Percentiles rank a stretch among this genome's conserved stretches.
These are phyloP conservation scores for Zelleria hepariella DNA, from an alignment of 2,888 invertebrate species.

Conservation along the genomic window DNA sequence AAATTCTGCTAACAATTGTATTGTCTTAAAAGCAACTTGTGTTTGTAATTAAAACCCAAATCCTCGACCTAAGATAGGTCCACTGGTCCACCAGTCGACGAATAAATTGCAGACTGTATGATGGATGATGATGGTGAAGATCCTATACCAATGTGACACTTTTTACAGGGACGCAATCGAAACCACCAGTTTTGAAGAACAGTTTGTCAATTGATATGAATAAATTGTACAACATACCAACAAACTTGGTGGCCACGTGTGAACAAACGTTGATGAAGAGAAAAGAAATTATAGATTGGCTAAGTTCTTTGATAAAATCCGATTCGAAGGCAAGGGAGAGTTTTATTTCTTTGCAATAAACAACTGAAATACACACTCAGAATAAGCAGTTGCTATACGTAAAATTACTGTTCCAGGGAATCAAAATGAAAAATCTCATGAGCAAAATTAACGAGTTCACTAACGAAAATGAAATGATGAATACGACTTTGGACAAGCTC, in stretches of 20 bases:
- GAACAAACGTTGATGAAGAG: conserved; percentile 44
- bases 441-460: conserved; percentile 29
- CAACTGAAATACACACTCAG: conserved; percentile 10
- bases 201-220: conserved; percentile 29
- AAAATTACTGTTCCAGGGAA: not conserved
- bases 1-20: no score
- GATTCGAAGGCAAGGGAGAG: conserved; percentile 23
- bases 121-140: no score
- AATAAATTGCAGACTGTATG: no score
- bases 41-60: no score
- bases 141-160: not conserved
- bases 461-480: conserved; percentile 48
- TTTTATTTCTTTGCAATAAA: no score
- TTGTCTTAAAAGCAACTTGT: no score
- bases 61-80: no score
- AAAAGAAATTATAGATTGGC: conserved; percentile 52
- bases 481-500: conserved; percentile 31
- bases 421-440: not conserved
- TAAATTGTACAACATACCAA: conserved; percentile 41
- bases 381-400: not conserved
- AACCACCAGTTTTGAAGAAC: not conserved
- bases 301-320: conserved; percentile 31
- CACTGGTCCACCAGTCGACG: no score
- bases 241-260: conserved; percentile 42
- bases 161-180: not conserved